Conservation (phyloP, 2,113 vertebrate species). For the Solea solea region DNA sequence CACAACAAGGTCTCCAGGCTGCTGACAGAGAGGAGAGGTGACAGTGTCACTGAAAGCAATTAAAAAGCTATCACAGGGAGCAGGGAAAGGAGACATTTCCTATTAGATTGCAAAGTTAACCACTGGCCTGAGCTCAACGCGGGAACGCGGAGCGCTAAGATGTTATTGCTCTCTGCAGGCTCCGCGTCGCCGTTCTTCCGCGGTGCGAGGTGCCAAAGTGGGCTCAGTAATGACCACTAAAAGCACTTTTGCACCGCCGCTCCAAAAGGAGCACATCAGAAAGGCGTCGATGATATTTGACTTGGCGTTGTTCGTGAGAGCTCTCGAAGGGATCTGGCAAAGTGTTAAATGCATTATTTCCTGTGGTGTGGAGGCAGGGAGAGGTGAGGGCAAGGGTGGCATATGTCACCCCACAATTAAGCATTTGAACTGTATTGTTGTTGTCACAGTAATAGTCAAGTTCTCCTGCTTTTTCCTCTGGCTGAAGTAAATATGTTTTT, state of each 20-base stretch:
- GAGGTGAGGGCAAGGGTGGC: not conserved
- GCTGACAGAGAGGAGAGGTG: conserved; percentile 52
- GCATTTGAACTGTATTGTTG: too few species aligned
- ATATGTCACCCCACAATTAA: not conserved
- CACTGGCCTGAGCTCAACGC: conserved; percentile 52
- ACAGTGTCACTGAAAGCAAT: conserved; percentile 71
- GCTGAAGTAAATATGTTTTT: not conserved
- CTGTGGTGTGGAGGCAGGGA: not conserved
- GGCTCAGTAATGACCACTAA: conserved; percentile 51
- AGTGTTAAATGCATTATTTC: conserved; percentile 26
- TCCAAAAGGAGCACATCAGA: conserved; percentile 24
- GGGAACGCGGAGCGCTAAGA: conserved; percentile 41
- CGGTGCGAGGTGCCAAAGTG: conserved; percentile 43
- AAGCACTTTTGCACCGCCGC: conserved; percentile 22
- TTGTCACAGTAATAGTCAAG: not conserved
- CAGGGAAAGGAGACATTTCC: conserved; percentile 64
- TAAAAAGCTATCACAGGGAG: conserved; percentile 70
- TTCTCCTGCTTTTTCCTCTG: not conserved
- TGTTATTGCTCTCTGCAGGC: conserved; percentile 59
- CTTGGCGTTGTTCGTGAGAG: conserved; percentile 25
- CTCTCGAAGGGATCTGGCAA: conserved; percentile 10
- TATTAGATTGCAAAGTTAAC: conserved; percentile 67
- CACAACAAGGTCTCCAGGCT: conserved; percentile 50
- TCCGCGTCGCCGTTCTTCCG: conserved; percentile 44
- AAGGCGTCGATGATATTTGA: conserved; percentile 4